phyloP scores from a whole-genome alignment of 37 sponge, comb jelly and placozoan genomes.

The Chondrosia reniformis region DNA sequence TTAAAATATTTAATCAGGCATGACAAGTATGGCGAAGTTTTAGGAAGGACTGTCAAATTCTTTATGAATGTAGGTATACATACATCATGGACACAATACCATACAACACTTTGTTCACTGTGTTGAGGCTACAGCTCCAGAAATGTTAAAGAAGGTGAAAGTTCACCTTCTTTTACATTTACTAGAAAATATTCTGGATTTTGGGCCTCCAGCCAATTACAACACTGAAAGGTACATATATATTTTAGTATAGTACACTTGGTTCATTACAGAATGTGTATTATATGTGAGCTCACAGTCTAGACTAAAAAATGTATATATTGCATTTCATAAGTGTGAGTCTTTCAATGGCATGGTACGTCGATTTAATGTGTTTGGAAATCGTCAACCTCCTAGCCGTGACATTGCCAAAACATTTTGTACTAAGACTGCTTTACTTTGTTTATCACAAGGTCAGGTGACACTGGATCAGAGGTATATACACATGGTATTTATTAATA shows the following conservation, averaged over 20 bases:
- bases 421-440: conserved; percentile 2
- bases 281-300: too few species aligned
- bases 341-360: conserved; percentile 35
- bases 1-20: neutral
- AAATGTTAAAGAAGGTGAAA: conserved; percentile 17
- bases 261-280: neutral
- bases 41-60: neutral
- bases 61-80: neutral
- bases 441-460: conserved; percentile 21
- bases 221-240: conserved; percentile 59
- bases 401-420: conserved; percentile 40
- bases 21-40: neutral
- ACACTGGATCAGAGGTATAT: neutral
- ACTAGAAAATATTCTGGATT: conserved; percentile 28
- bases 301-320: neutral
- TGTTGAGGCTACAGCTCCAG: neutral
- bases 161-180: conserved; percentile 51
- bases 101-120: conserved; percentile 14
- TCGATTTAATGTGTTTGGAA: conserved; percentile 28
- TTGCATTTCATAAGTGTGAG: conserved; percentile 37
- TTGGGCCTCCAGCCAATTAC: conserved; percentile 45
- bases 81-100: neutral
- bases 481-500: neutral
- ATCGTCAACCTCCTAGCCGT: conserved; percentile 39
- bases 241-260: neutral